A percentile compares a stretch with the other conserved stretches of the same genome.
Evolutionary conservation across 1,140 invertebrate species (phyloP).

Genomic region (Psilanteris sp.): DNA sequence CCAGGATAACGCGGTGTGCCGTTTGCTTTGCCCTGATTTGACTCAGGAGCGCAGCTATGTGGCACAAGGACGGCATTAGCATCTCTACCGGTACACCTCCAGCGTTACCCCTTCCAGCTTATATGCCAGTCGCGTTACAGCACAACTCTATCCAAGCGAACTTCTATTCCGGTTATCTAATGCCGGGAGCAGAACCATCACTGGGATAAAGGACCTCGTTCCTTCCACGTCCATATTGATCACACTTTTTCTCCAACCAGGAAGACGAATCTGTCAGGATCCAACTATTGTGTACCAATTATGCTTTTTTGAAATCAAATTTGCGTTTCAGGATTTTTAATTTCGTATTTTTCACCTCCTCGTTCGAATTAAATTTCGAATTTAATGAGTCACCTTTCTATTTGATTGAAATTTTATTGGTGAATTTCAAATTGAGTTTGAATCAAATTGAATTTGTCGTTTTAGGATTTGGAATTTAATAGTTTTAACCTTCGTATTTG

Average conservation of each 20-base stretch:
- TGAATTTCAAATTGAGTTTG: too few relatives aligned
- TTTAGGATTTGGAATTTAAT: too few relatives aligned
- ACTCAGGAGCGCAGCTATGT: conserved; percentile 72
- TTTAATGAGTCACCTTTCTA: too few relatives aligned
- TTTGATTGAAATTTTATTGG: too few relatives aligned
- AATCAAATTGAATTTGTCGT: too few relatives aligned
- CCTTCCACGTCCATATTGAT: conserved; percentile 41
- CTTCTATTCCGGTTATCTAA: conserved; percentile 77
- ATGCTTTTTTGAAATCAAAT: too few relatives aligned
- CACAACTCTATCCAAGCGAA: conserved; percentile 76
- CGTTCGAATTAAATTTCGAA: too few relatives aligned
- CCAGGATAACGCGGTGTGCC: conserved; percentile 8
- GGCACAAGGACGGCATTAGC: conserved; percentile 80
- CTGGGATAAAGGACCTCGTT: conserved; percentile 64
- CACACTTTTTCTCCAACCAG: conserved; percentile 27
- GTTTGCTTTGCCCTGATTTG: conserved; percentile 22
- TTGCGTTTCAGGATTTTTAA: too few relatives aligned
- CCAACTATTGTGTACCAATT: too few relatives aligned
- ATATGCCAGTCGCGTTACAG: conserved; percentile 58
- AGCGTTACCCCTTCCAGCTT: conserved; percentile 73
- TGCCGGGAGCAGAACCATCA: conserved; percentile 53
- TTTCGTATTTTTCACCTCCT: too few relatives aligned
- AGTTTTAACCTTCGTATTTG: too few relatives aligned
- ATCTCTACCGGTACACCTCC: conserved; percentile 80
- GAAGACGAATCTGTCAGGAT: too few relatives aligned